Evolutionary conservation across 2,797 vertebrate species (phyloP), one percentile per base, ranked within the genome.

Genomic region (Eidolon dupreanum): DNA sequence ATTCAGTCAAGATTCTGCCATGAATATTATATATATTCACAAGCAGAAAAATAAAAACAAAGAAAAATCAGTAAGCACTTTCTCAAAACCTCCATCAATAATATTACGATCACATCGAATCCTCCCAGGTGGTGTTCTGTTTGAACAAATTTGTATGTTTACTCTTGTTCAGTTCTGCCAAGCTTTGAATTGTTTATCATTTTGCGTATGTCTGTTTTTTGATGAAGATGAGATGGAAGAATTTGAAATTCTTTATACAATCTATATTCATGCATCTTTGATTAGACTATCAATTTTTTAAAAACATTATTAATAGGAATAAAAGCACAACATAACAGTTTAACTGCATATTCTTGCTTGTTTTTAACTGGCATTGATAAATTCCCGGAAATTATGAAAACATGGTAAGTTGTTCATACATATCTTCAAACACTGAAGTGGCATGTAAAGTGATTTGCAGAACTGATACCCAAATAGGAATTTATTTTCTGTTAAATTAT

Each of bases 401-500:
- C 17, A 66, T 31, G 24, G 5, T 91, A 79, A 73, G 26, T 82
- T 6, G 22, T 59, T 61, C 70, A 36, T 41, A 24, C 2, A 17
- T 93, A 85, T 79, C 15, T 75, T 81, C 59, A 68, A 71, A 61
- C 57, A 81, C 6, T 53, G 46, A 86, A 26, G 38, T 59, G 26
- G 20, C 65, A 79, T 49, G 36, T 66, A 28, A 93, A 53, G 36
- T 49, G 38, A 70, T 85, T 46, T 92, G 41, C 4, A 90, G 15
- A 92, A 70, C 0, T 57, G 28, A 70, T 74, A 41, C 38, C 49
- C 22, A 94, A 63, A 61, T 36, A 84, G 20, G 8, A 90, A 83
- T 83, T 63, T 41, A 92, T 83, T 90, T 85, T 74, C 84, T 82
- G 63, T 92, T 66, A 88, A 84, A 63, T 75, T 89, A 51, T 77